Conservation (phyloP, 2,797 vertebrate genomes). For the Decapterus maruadsi region DNA sequence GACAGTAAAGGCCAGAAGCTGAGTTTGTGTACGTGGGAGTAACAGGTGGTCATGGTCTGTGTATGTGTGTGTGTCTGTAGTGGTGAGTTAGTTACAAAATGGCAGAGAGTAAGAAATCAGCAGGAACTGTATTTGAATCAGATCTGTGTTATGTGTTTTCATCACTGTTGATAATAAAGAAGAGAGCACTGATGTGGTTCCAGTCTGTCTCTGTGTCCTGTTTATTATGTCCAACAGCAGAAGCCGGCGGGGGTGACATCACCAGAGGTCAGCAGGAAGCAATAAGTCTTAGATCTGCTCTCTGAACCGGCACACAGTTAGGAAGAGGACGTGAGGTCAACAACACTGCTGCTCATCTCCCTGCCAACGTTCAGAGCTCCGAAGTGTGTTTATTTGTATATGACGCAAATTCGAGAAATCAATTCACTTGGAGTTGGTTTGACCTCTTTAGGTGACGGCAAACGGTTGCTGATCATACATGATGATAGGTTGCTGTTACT, state of each 20-base stretch:
- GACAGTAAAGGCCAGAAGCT: slow-evolving; percentile 30
- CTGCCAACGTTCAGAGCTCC: neutral
- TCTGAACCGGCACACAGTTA: neutral
- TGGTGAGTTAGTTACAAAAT: slow-evolving; percentile 8
- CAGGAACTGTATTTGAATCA: neutral
- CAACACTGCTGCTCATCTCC: slow-evolving; percentile 6
- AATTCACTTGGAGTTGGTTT: slow-evolving; percentile 15
- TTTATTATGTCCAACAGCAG: neutral
- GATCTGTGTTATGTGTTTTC: neutral
- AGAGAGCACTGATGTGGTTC: neutral
- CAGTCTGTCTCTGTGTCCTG: neutral
- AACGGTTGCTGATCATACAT: slow-evolving; percentile 33
- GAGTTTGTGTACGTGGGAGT: slow-evolving; percentile 28
- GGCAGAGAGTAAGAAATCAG: neutral
- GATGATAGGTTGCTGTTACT: neutral
- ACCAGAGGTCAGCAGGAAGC: slow-evolving; percentile 36
- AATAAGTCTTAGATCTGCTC: slow-evolving; percentile 27
- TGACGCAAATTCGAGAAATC: neutral
- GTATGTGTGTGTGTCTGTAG: neutral
- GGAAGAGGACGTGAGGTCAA: slow-evolving; percentile 12
- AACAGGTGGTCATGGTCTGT: slow-evolving; percentile 26
- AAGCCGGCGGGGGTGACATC: slow-evolving; percentile 18
- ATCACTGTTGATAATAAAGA: neutral
- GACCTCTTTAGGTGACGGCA: slow-evolving; percentile 9
- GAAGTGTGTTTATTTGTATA: slow-evolving; percentile 17